Conservation (phyloP, 2,888 invertebrate genomes). For the Nomada hirtipes region DNA sequence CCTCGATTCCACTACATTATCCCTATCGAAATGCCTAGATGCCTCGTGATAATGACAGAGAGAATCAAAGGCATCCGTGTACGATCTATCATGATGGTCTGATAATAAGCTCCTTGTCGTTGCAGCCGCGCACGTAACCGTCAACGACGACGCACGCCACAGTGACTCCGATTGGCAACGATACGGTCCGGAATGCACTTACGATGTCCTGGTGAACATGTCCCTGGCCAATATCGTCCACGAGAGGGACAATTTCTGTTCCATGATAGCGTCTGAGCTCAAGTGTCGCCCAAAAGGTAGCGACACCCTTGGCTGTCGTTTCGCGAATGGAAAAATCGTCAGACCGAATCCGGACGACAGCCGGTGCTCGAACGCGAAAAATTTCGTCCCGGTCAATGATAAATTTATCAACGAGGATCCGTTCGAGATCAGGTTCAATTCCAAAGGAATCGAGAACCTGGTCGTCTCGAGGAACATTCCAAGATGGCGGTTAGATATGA, state of each 20-base stretch:
- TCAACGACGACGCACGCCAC: conserved; percentile 18
- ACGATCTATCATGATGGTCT: not conserved
- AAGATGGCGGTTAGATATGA: conserved; percentile 62
- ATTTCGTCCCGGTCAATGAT: conserved; percentile 31
- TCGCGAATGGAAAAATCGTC: conserved; percentile 31
- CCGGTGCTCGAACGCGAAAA: conserved; percentile 41
- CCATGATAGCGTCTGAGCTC: conserved; percentile 50
- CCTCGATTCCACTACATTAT: too few species aligned
- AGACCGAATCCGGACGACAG: conserved; percentile 16
- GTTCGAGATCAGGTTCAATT: conserved; percentile 67
- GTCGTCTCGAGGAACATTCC: conserved; percentile 63
- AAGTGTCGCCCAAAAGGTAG: conserved; percentile 56
- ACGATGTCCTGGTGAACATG: conserved; percentile 62
- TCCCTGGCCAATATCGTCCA: conserved; percentile 48
- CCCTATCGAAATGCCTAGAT: too few species aligned
- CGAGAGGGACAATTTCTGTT: conserved; percentile 48
- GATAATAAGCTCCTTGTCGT: not conserved
- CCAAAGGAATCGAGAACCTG: conserved; percentile 64
- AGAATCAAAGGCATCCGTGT: not conserved
- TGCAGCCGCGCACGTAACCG: conserved; percentile 54
- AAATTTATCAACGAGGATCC: conserved; percentile 51
- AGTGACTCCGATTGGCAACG: conserved; percentile 25
- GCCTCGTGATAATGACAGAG: not conserved
- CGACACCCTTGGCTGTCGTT: conserved; percentile 59
- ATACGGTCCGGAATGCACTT: conserved; percentile 57